phyloP scores from a whole-genome alignment of 2,888 invertebrate species.

The Thecocarcelia acutangulata region DNA sequence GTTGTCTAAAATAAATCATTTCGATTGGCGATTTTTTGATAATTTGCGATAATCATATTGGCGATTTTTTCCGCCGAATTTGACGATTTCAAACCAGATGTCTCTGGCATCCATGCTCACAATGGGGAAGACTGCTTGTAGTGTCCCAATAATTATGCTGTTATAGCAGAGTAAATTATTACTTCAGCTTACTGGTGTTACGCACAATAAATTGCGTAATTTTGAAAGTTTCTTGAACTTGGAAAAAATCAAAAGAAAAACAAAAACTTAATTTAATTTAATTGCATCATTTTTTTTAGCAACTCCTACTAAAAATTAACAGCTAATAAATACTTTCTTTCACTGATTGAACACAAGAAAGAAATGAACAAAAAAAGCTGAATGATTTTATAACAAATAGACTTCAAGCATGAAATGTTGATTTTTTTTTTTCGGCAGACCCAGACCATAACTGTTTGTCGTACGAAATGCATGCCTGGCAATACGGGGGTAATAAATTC shows the following conservation, averaged over 20 bases:
- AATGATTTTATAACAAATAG: constrained; percentile 60
- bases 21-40: too few species aligned
- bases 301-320: constrained; percentile 53
- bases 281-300: constrained; percentile 29
- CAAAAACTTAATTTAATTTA: too few species aligned
- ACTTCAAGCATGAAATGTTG: constrained; percentile 59
- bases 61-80: too few species aligned
- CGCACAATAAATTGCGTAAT: constrained; percentile 13
- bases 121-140: too few species aligned
- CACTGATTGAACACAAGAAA: constrained; percentile 7
- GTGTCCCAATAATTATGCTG: too few species aligned
- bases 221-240: constrained; percentile 41
- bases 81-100: too few species aligned
- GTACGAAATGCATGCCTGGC: neutral
- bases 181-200: neutral
- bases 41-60: too few species aligned
- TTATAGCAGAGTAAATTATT: too few species aligned
- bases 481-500: constrained; percentile 55
- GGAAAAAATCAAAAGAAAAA: neutral
- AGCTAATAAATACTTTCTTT: constrained; percentile 57
- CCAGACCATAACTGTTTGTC: neutral
- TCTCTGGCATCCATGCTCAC: too few species aligned
- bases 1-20: too few species aligned
- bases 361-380: neutral
- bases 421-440: constrained; percentile 12